Conservation (phyloP, 2,888 invertebrate genomes). For the Bombylius discolor region DNA sequence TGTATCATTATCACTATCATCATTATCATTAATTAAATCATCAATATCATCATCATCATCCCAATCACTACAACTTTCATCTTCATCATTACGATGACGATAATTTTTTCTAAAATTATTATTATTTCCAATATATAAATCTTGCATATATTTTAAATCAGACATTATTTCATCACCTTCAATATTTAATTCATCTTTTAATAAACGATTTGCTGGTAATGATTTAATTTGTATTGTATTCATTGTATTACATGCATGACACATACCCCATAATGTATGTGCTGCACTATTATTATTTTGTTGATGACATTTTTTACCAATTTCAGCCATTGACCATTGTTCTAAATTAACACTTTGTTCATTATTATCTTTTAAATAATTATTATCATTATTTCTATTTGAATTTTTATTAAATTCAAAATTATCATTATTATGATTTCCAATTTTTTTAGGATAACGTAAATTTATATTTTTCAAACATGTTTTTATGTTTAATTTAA, state of each 20-base stretch:
- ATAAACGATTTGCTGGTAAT: slow-evolving; percentile 24
- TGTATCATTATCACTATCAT: slow-evolving; percentile 12
- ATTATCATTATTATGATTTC: neutral
- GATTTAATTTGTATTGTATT: slow-evolving; percentile 22
- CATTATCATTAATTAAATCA: slow-evolving; percentile 8
- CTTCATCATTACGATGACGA: slow-evolving; percentile 8
- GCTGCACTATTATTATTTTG: slow-evolving; percentile 17
- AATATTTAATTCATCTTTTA: slow-evolving; percentile 25
- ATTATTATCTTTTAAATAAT: neutral
- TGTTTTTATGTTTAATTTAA: neutral
- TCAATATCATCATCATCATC: slow-evolving; percentile 13
- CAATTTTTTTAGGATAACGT: neutral
- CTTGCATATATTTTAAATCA: slow-evolving; percentile 28
- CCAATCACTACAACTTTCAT: slow-evolving; percentile 13
- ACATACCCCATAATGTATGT: slow-evolving; percentile 29
- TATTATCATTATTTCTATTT: neutral
- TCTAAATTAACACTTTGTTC: slow-evolving; percentile 3
- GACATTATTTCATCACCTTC: slow-evolving; percentile 32
- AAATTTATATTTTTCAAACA: too few relatives aligned
- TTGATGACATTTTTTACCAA: slow-evolving; percentile 20
- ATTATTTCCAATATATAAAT: slow-evolving; percentile 25
- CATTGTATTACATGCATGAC: slow-evolving; percentile 24
- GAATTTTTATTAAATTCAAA: neutral
- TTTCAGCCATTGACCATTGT: slow-evolving; percentile 25
- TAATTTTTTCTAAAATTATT: slow-evolving; percentile 1